A percentile compares a stretch with the other conserved stretches of the same genome.
Evolutionary conservation across 1,140 invertebrate genomes (phyloP).

Genomic region (Drosophila bipectinata): DNA sequence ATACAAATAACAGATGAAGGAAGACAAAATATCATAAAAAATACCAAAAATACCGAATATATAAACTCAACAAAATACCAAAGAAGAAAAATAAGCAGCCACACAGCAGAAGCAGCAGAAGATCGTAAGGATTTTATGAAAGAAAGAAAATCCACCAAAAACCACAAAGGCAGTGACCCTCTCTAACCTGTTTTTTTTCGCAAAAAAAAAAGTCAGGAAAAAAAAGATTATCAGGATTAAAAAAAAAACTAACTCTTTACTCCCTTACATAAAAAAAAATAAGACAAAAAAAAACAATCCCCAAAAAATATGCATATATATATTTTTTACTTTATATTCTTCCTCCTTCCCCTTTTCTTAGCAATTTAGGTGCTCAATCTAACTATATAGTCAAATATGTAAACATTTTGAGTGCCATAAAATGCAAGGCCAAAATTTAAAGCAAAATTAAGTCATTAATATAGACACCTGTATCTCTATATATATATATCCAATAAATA

Average conservation of each 20-base stretch:
- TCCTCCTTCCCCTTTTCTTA: conserved; percentile 80
- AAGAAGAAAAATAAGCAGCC: conserved; percentile 42
- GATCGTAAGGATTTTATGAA: conserved; percentile 35
- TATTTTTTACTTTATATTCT: conserved; percentile 84
- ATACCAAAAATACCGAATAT: background rate
- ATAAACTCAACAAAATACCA: conserved; percentile 8
- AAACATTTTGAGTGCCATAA: conserved; percentile 80
- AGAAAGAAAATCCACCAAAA: conserved; percentile 14
- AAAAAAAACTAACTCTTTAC: conserved; percentile 22
- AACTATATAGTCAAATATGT: conserved; percentile 77
- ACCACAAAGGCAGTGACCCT: conserved; percentile 21
- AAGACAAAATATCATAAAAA: conserved; percentile 4
- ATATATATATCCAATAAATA: conserved; percentile 6
- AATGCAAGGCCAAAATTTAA: conserved; percentile 64
- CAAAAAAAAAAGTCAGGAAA: conserved; percentile 18
- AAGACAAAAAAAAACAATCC: conserved; percentile 31
- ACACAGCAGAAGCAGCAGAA: conserved; percentile 34
- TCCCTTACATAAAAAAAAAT: conserved; percentile 16
- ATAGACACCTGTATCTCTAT: conserved; percentile 30
- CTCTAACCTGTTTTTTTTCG: conserved; percentile 9
- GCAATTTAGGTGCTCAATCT: conserved; percentile 81
- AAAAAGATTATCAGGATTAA: conserved; percentile 37
- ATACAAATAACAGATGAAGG: conserved; percentile 22
- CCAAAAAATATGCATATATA: conserved; percentile 72
- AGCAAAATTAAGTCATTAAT: conserved; percentile 60